A percentile compares a stretch with the other conserved stretches of the same genome.
Conservation (phyloP, 2,797 vertebrate species). For the Rhabdomys pumilio region DNA sequence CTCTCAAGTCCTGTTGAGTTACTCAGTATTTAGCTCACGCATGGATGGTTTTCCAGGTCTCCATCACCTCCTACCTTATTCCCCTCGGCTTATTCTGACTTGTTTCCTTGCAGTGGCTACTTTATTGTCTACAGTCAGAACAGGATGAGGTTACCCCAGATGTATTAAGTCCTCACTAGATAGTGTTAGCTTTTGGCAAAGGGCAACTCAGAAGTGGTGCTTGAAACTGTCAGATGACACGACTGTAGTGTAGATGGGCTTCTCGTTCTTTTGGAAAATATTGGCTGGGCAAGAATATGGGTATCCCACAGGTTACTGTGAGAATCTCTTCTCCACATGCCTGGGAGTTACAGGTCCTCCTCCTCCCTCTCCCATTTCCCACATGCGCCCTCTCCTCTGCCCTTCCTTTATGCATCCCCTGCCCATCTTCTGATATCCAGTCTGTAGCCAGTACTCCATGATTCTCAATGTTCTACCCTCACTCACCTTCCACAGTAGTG, state of each 20-base stretch:
- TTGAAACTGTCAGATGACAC: slow-evolving; percentile 13
- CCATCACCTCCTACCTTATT: not conserved
- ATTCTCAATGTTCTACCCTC: not conserved
- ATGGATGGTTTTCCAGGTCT: not conserved
- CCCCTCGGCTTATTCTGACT: not conserved
- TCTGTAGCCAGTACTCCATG: not conserved
- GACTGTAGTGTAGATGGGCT: slow-evolving; percentile 40
- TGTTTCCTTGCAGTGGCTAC: not conserved
- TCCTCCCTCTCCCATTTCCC: not conserved
- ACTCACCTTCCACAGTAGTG: not conserved
- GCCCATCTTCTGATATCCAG: not conserved
- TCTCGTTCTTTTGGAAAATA: not conserved
- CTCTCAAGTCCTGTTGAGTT: slow-evolving; percentile 18
- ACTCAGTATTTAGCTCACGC: not conserved
- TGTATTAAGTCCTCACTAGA: not conserved
- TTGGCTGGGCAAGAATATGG: not conserved
- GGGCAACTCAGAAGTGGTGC: not conserved
- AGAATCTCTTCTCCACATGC: not conserved
- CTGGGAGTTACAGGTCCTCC: not conserved
- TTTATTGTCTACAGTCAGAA: not conserved
- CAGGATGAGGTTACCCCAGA: not conserved
- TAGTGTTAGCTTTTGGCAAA: slow-evolving; percentile 27
- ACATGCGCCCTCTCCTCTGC: not conserved
- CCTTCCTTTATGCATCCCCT: not conserved
- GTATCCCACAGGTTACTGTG: not conserved